Base-by-base conservation (phyloP, 1,140 invertebrate genomes). In the Onthophagus taurus region DNA sequence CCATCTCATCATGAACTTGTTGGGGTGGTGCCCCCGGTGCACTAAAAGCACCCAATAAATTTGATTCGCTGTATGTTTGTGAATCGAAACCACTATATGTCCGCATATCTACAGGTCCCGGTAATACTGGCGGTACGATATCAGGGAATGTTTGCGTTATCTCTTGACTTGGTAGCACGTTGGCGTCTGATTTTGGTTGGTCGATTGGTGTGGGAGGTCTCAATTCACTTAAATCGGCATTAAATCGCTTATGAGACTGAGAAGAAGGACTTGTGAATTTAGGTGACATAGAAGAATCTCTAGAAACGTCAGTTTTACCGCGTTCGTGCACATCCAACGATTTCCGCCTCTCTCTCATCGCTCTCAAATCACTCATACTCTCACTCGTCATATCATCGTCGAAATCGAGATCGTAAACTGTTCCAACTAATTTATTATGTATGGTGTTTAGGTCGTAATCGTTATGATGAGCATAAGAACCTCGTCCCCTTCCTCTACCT, bases 321-420 rank as follows among this genome's bases (percentile, higher is more conserved):
- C 71, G 72, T 36, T 83, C 80, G 37, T 80, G 77, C 11, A 78
- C 65, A 39, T 89, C 86, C 1, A 78, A 76, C 0, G 84, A 88
- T 50, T 83, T 81, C 45, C 86, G 70, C 18, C 84, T 72, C 53
- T 91, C 86, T 12, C 87, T 67, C 71, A 90, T 76, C 8, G 83
- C 80, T 54, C 85, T 75, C 2, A 90, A 59, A 66, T 89, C 84
- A 45, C 84, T 81, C 42, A 88, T 79, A 51, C 73, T 78, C 19
- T 82, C 77, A 44, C 80, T 83, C 6, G 77, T 77, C 6, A 82
- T 77, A 51, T 90, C 87, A 51, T 90, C 87, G 48, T 89, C 83
- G 44, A 85, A 86, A 59, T 89, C 83, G 51, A 88, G 78, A 57
- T 88, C 85, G 50, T 89, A 92, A 1, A 90, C 87, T 1, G 87